Conservation (phyloP, 1,140 invertebrate species). For the Cheumatopsyche charites region DNA sequence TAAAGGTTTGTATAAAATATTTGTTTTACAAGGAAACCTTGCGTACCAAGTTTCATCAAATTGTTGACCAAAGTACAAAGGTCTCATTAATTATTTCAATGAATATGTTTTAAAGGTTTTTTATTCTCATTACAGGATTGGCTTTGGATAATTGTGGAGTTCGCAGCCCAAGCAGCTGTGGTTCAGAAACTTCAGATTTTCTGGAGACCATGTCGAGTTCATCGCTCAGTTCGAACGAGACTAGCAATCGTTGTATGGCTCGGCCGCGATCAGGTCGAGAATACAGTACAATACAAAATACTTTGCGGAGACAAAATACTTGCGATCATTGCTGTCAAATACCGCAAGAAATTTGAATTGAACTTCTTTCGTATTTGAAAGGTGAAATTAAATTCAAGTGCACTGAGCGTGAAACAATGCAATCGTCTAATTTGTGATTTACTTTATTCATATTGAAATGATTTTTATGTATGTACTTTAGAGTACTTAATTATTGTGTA, state of each 20-base stretch:
- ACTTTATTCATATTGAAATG: no score
- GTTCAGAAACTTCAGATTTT: constrained; percentile 87
- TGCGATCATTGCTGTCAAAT: constrained; percentile 25
- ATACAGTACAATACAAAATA: constrained; percentile 57
- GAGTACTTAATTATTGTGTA: no score
- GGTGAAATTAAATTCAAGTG: constrained; percentile 8
- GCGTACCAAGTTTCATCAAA: no score
- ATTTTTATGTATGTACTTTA: no score
- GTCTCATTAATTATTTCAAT: no score
- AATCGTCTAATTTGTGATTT: no score
- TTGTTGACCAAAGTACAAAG: no score
- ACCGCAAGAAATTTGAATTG: constrained; percentile 23
- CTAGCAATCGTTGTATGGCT: constrained; percentile 63
- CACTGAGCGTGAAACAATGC: no score
- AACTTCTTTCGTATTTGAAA: constrained; percentile 1
- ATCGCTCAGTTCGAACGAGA: constrained; percentile 76
- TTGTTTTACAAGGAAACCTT: no score
- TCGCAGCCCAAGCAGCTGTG: constrained; percentile 73
- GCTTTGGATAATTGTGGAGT: constrained; percentile 61
- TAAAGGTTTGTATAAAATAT: constrained; percentile 31
- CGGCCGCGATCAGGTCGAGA: constrained; percentile 80
- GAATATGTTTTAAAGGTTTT: no score
- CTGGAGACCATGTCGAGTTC: constrained; percentile 81
- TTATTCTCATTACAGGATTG: constrained; percentile 48
- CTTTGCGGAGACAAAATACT: constrained; percentile 4